phyloP scores from a whole-genome alignment of 2,888 invertebrate species.

The Acrobasis repandana region DNA sequence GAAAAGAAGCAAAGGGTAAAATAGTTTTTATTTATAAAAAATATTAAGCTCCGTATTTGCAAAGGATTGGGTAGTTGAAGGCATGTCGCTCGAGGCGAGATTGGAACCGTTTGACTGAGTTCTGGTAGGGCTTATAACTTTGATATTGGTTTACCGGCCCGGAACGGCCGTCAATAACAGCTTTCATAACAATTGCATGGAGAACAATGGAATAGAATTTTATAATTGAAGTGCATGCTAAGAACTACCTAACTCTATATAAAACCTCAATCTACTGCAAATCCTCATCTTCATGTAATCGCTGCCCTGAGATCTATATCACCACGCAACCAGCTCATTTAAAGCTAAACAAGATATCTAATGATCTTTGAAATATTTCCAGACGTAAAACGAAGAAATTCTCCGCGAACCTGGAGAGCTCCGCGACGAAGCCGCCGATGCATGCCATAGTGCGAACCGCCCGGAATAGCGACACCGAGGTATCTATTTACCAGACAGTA shows the following conservation, averaged over 20 bases:
- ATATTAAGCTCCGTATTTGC: not conserved
- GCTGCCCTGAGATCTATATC: no score
- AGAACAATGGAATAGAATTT: not conserved
- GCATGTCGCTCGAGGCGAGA: not conserved
- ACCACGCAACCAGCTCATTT: no score
- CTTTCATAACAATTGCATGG: not conserved
- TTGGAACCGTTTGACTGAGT: not conserved
- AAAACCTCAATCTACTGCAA: no score
- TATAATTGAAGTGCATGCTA: no score
- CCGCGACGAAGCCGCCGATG: slow-evolving; percentile 42
- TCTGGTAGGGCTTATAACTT: not conserved
- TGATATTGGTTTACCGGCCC: not conserved
- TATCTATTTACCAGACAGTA: slow-evolving; percentile 32
- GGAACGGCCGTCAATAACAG: not conserved
- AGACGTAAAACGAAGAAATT: slow-evolving; percentile 72
- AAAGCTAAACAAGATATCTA: not conserved
- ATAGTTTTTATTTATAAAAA: no score
- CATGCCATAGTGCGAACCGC: slow-evolving; percentile 65
- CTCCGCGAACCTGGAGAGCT: slow-evolving; percentile 40
- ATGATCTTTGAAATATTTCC: slow-evolving; percentile 33
- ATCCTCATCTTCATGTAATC: no score
- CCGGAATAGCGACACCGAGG: slow-evolving; percentile 67
- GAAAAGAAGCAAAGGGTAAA: no score
- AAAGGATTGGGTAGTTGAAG: not conserved
- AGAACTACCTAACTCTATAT: no score